Evolutionary conservation across 2,797 vertebrate species (phyloP).

Genomic region (Pangasius krempfi): DNA sequence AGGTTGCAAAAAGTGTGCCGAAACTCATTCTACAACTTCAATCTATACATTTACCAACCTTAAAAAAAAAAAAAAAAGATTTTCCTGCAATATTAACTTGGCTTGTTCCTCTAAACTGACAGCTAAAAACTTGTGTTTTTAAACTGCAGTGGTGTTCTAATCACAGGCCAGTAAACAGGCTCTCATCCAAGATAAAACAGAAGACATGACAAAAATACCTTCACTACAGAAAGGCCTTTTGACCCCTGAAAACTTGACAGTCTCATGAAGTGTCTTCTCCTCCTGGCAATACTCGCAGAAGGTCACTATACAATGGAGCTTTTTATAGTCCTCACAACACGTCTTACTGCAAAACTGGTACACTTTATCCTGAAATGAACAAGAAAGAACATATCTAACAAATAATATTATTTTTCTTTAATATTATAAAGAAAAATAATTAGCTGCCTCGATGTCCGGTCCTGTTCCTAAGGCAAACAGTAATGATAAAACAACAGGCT

Average conservation of each 20-base stretch:
- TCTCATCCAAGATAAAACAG: no score
- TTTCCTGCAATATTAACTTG: background rate
- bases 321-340: constrained; percentile 98
- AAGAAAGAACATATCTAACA: background rate
- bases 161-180: background rate
- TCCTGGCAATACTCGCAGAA: constrained; percentile 98
- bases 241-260: constrained; percentile 94
- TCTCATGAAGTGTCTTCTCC: constrained; percentile 96
- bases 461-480: no score
- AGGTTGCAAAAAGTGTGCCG: background rate
- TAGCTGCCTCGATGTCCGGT: no score
- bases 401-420: no score
- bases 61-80: background rate
- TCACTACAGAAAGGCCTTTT: constrained; percentile 97
- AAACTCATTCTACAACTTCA: background rate
- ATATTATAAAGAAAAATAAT: background rate
- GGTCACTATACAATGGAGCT: constrained; percentile 96
- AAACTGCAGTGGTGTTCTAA: background rate
- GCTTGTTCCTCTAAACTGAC: background rate
- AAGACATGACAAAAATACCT: constrained; percentile 72
- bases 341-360: constrained; percentile 96
- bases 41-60: background rate
- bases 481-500: background rate
- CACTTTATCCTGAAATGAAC: constrained; percentile 85
- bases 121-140: background rate